phyloP scores from a whole-genome alignment of 1,140 invertebrate species.

The Lordiphosa mommai region DNA sequence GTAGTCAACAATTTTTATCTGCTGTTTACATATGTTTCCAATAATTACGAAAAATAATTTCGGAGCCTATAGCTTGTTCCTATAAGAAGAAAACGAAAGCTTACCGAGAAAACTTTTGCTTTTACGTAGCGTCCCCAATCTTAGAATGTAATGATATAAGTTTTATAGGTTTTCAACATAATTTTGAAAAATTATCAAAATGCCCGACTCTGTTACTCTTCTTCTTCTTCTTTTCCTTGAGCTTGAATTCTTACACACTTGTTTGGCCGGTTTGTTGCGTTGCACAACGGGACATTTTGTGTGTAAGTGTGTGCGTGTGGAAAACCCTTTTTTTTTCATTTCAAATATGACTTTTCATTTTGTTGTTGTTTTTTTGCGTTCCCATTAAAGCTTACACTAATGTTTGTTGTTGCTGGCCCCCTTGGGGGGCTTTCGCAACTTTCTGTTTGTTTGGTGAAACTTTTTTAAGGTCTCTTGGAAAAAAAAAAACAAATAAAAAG shows the following conservation, averaged over 20 bases:
- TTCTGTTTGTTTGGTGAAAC: conserved; percentile 74
- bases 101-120: too few species aligned
- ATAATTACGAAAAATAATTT: too few species aligned
- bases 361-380: conserved; percentile 33
- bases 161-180: too few species aligned
- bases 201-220: conserved; percentile 16
- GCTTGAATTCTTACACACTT: conserved; percentile 60
- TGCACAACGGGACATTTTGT: conserved; percentile 71
- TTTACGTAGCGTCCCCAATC: too few species aligned
- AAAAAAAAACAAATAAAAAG: conserved; percentile 36
- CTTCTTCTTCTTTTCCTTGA: conserved; percentile 31
- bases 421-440: conserved; percentile 60
- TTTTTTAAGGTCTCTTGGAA: conserved; percentile 68
- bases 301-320: conserved; percentile 28
- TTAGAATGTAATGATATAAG: too few species aligned
- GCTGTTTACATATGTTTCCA: too few species aligned
- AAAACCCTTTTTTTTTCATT: conserved; percentile 52
- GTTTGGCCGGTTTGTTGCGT: conserved; percentile 66
- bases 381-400: conserved; percentile 32
- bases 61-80: too few species aligned
- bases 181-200: too few species aligned
- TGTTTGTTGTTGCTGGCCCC: conserved; percentile 19
- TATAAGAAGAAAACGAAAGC: too few species aligned
- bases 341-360: conserved; percentile 33
- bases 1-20: too few species aligned